phyloP scores from a whole-genome alignment of 2,888 invertebrate species.

The Tineola bisselliella region DNA sequence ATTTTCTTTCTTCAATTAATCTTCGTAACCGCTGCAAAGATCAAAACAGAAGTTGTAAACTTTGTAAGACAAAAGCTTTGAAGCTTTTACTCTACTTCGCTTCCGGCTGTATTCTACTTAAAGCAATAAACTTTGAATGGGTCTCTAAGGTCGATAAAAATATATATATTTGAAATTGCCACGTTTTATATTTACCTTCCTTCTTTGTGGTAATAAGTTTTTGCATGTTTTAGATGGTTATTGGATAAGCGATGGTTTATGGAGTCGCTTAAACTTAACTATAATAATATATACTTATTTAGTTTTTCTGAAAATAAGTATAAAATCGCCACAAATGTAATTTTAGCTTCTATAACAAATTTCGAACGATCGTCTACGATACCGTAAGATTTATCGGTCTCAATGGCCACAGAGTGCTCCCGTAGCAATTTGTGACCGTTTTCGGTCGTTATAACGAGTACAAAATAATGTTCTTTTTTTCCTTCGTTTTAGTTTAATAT shows the following conservation, averaged over 20 bases:
- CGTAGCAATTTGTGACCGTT: background rate
- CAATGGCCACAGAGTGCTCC: background rate
- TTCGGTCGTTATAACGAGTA: background rate
- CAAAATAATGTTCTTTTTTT: too few relatives aligned
- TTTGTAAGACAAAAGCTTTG: background rate
- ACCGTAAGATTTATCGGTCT: background rate
- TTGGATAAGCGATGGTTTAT: too few relatives aligned
- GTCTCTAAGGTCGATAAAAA: constrained; percentile 2
- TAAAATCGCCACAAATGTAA: background rate
- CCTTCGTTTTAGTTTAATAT: too few relatives aligned
- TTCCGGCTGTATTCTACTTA: background rate
- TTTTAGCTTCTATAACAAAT: background rate
- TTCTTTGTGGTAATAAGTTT: background rate
- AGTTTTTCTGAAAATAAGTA: background rate
- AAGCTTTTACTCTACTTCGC: background rate
- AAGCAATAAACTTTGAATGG: constrained; percentile 2
- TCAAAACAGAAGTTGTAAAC: background rate
- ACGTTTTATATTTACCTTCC: background rate
- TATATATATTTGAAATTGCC: constrained; percentile 6
- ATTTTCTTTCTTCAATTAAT: background rate
- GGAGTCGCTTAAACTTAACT: too few relatives aligned
- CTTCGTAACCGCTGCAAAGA: background rate
- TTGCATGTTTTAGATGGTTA: background rate
- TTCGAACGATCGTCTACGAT: background rate
- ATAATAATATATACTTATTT: too few relatives aligned